Conservation (phyloP, 2,888 invertebrate genomes). For the Epirrita christyi region DNA sequence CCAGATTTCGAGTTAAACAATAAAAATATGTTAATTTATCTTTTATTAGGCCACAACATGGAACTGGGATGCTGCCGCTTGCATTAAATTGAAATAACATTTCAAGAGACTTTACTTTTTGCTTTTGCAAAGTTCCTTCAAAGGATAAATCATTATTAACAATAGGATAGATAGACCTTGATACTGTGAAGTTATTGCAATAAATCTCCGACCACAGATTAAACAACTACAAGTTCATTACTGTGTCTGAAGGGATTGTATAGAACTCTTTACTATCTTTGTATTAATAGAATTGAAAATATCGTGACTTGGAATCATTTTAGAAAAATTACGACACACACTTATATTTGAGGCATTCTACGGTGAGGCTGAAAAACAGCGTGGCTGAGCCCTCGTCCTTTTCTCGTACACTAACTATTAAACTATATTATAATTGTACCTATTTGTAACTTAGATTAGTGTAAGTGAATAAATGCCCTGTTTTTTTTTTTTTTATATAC, state of each 20-base stretch:
- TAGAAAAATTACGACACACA: no score
- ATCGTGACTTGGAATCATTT: no score
- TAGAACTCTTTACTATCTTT: background rate
- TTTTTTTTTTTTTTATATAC: no score
- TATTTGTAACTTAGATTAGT: no score
- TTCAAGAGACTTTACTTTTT: background rate
- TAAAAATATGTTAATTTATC: no score
- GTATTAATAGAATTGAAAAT: background rate
- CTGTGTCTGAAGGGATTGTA: background rate
- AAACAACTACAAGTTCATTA: background rate
- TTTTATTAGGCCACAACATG: background rate
- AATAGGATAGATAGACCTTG: background rate
- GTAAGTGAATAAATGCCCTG: no score
- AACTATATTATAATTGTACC: no score
- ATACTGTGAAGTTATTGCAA: conserved; percentile 6
- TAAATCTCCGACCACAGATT: conserved; percentile 4
- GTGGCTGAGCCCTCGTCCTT: no score
- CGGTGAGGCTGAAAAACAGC: no score
- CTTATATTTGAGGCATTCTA: no score
- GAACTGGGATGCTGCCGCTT: background rate
- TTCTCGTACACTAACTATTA: no score
- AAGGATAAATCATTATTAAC: conserved; percentile 4
- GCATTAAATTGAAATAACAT: background rate
- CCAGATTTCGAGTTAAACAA: no score
- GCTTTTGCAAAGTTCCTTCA: background rate